A percentile compares a stretch with the other conserved stretches of the same genome.
These are phyloP conservation scores for Drosophila kikkawai DNA, from an alignment of 1,140 invertebrate genomes.

Conservation along the genomic window DNA sequence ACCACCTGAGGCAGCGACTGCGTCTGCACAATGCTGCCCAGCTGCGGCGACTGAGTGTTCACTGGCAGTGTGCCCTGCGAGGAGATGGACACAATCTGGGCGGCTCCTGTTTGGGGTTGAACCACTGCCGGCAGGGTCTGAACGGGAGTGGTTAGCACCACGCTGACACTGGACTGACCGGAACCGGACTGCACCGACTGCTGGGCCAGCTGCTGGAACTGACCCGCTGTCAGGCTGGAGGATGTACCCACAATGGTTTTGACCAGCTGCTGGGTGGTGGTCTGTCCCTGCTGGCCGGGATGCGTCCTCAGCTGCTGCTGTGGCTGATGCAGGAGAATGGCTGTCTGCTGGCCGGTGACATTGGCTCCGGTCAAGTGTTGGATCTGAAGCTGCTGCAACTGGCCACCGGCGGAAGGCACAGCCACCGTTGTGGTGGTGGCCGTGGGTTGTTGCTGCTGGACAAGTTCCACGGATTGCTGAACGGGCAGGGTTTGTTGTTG, in stretches of 20 bases:
- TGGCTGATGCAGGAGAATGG: constrained; percentile 67
- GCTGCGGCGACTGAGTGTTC: constrained; percentile 63
- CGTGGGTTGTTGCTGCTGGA: constrained; percentile 51
- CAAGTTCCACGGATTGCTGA: constrained; percentile 59
- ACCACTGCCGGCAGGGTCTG: constrained; percentile 69
- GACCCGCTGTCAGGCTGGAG: constrained; percentile 61
- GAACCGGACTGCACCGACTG: constrained; percentile 46
- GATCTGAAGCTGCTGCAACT: constrained; percentile 67
- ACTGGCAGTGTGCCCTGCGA: constrained; percentile 76
- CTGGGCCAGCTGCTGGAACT: constrained; percentile 78
- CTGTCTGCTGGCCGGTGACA: constrained; percentile 60
- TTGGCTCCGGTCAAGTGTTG: constrained; percentile 64
- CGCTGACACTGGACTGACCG: constrained; percentile 74
- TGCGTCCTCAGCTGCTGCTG: constrained; percentile 66
- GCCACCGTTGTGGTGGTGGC: constrained; percentile 55
- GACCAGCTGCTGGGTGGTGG: constrained; percentile 74
- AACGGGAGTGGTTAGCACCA: constrained; percentile 82
- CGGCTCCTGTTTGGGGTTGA: constrained; percentile 57
- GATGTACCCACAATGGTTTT: constrained; percentile 79
- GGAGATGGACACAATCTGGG: constrained; percentile 84
- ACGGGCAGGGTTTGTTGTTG: constrained; percentile 30
- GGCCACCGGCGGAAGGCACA: constrained; percentile 49
- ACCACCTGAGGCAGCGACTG: constrained; percentile 81
- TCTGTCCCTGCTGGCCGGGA: constrained; percentile 27
- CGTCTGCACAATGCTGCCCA: constrained; percentile 82